A percentile compares a stretch with the other conserved stretches of the same genome.
phyloP scores from a whole-genome alignment of 2,797 vertebrate genomes.

The Anomalospiza imberbis region DNA sequence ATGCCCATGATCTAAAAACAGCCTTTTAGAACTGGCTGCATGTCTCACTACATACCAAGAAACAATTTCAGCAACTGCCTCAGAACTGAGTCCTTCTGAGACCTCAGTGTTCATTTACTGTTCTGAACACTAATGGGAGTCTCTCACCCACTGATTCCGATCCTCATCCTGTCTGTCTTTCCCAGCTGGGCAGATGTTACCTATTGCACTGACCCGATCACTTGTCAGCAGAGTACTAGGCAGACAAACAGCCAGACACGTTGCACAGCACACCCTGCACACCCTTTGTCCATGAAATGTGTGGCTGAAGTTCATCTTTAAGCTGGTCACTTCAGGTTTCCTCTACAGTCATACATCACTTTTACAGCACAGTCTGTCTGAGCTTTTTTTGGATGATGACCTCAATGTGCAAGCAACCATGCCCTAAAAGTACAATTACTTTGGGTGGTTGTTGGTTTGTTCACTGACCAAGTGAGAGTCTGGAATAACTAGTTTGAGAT shows the following conservation, averaged over 20 bases:
- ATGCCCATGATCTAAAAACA: constrained; percentile 55
- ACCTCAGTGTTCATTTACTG: neutral
- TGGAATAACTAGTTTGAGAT: neutral
- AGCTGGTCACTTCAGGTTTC: neutral
- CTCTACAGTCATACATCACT: neutral
- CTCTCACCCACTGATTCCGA: neutral
- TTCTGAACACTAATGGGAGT: neutral
- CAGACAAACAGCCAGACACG: neutral
- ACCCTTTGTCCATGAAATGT: neutral
- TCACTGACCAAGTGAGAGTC: neutral
- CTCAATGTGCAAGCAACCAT: neutral
- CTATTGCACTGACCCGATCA: rapidly evolving
- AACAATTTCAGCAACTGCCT: constrained; percentile 23
- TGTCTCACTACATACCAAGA: constrained; percentile 16
- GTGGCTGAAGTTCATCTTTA: neutral
- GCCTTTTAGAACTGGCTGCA: constrained; percentile 29
- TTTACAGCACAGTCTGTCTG: neutral
- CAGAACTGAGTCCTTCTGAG: neutral
- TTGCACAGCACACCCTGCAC: neutral
- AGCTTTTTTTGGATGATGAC: neutral
- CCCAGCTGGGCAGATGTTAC: neutral
- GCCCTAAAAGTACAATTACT: neutral
- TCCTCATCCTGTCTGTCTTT: neutral
- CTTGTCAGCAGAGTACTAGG: neutral
- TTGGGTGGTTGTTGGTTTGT: neutral